A percentile compares a stretch with the other conserved stretches of the same genome.
Conservation (phyloP, 2,113 vertebrate species). For the Hylia prasina region DNA sequence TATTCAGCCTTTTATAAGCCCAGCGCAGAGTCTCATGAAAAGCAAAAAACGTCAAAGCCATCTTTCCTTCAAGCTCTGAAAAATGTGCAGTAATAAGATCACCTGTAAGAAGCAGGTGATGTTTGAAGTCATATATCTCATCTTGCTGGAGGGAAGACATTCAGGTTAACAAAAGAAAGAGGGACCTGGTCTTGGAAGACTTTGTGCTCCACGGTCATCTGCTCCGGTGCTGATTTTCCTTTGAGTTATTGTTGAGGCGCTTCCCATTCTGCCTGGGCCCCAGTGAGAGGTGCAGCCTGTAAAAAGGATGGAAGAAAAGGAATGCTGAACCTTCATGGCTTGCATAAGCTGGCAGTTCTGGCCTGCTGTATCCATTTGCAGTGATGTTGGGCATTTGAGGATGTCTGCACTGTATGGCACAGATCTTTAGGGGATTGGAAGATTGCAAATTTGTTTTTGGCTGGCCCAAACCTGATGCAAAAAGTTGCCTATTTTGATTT, state of each 20-base stretch:
- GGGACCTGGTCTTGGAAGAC: background rate
- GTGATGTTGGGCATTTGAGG: background rate
- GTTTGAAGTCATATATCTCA: background rate
- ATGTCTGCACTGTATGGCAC: background rate
- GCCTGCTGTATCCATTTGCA: background rate
- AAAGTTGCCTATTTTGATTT: background rate
- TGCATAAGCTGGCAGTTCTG: background rate
- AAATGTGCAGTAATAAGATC: background rate
- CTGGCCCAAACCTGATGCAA: background rate
- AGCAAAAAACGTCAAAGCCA: background rate
- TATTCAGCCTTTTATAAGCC: background rate
- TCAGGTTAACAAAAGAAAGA: background rate
- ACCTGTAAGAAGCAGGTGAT: background rate
- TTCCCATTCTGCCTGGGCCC: background rate
- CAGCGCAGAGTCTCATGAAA: background rate
- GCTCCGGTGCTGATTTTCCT: background rate
- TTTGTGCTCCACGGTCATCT: background rate
- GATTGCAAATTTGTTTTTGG: background rate
- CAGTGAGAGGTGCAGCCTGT: background rate
- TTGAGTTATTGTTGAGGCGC: background rate
- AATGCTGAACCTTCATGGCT: background rate
- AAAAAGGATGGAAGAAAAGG: background rate
- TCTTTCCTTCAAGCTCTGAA: slow-evolving; percentile 6
- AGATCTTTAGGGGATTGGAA: background rate
- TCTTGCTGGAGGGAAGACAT: background rate